Conservation (phyloP, 2,888 invertebrate genomes). For the Gisinianus flammeolus region DNA sequence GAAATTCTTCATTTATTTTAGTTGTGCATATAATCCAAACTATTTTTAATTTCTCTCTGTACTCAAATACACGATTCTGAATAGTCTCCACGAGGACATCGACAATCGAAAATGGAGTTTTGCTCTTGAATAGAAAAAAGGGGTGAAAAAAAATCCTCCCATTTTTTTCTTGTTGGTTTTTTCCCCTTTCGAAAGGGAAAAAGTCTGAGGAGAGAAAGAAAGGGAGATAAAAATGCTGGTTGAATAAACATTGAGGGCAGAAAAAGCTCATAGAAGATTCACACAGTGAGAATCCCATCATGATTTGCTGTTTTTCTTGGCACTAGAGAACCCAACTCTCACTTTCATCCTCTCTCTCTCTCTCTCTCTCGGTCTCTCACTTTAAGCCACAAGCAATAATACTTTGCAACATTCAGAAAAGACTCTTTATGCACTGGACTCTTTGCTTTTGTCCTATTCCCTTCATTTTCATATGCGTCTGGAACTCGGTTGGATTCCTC, state of each 20-base stretch:
- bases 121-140: background rate
- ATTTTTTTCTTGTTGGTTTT: conserved; percentile 1
- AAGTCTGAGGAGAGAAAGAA: conserved; percentile 9
- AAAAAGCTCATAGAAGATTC: conserved; percentile 4
- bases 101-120: background rate
- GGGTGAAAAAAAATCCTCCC: background rate
- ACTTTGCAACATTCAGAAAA: background rate
- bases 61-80: background rate
- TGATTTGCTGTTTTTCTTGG: conserved; percentile 37
- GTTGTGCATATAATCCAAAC: too few species aligned
- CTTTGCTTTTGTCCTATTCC: background rate
- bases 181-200: background rate
- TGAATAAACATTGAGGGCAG: conserved; percentile 26
- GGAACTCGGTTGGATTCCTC: background rate
- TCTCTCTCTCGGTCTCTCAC: conserved; percentile 4
- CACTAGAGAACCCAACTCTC: conserved; percentile 7
- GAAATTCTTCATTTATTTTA: too few species aligned
- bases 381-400: background rate
- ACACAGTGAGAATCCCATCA: conserved; percentile 14
- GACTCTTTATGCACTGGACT: too few species aligned
- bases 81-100: background rate
- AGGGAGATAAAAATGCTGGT: conserved; percentile 25
- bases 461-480: background rate
- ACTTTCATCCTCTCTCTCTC: background rate
- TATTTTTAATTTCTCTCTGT: too few species aligned